Percentiles rank a stretch among this genome's conserved stretches.
These are phyloP conservation scores for Gastracanthus pulcherrimus DNA, from an alignment of 2,888 invertebrate species.

Conservation along the genomic window DNA sequence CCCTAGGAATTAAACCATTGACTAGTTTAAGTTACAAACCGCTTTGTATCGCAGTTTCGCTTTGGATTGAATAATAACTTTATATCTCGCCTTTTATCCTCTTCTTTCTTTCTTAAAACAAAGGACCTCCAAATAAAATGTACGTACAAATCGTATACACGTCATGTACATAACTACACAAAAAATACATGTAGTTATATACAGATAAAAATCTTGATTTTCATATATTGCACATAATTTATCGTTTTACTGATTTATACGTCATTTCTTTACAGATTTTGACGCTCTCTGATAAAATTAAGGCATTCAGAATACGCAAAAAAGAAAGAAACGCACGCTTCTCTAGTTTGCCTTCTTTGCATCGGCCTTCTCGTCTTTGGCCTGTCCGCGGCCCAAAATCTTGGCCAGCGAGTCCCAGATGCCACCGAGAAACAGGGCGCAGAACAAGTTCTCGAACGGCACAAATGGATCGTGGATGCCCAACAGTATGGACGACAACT, in stretches of 20 bases:
- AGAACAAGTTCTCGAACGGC: conserved; percentile 98
- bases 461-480: conserved; percentile 99
- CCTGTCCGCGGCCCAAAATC: conserved; percentile 89
- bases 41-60: conserved; percentile 39
- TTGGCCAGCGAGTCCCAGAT: conserved; percentile 98
- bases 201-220: too few relatives aligned
- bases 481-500: conserved; percentile 95
- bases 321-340: conserved; percentile 12
- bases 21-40: conserved; percentile 49
- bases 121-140: not conserved
- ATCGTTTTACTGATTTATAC: not conserved
- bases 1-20: conserved; percentile 43
- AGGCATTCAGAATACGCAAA: not conserved
- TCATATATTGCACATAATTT: not conserved
- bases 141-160: conserved; percentile 1
- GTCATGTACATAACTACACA: too few relatives aligned
- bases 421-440: conserved; percentile 97
- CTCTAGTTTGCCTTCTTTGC: conserved; percentile 88
- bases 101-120: not conserved
- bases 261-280: not conserved
- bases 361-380: conserved; percentile 90
- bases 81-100: conserved; percentile 10
- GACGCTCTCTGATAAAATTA: conserved; percentile 4
- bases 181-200: too few relatives aligned
- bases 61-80: conserved; percentile 39